Base-by-base conservation (phyloP, 1,140 invertebrate genomes). In the Pseudoatta argentina region DNA sequence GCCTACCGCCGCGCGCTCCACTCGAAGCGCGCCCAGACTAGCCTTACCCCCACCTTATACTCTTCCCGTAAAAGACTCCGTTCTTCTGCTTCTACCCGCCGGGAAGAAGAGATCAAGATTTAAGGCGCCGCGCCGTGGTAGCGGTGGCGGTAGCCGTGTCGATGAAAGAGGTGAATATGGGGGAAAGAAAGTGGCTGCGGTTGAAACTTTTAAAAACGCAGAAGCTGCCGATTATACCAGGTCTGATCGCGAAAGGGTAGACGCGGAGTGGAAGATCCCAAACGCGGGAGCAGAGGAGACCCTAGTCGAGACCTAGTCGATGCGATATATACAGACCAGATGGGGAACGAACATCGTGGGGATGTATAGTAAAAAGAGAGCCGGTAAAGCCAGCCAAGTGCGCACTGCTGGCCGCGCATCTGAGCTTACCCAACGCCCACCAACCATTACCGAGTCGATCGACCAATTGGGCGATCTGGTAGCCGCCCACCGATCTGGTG, bases 1-100 rank as follows among this genome's bases (percentile, higher is more conserved):
- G 94, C 92, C 94, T 94, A 94, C 94, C 94, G 93, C 93, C 94
- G 34, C 93, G 91, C 91, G 91, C 91, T 92, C 92, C 77, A n/a
- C n/a, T 94, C 94, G 92, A 94, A 95, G 94, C 94, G 93, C 93
- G 91, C 94, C 92, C 94, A 94, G 94, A 94, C 94, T 94, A 90
- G 93, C 93, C 93, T 93, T 94, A 94, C 93, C 94, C 93, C 93
- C 93, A 91, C 93, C 89, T 87, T 71, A 44, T 21, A 51, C 86
- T 69, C 51, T 82, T 87, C 59, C 82, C 87, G 76, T 76, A 21
- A 66, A 81, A 53, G 48, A 48, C 76, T 55, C 10, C 48, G 77
- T 10, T 77, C 75, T 61, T 39, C 55, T 77, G 30, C 27, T 24
- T 27, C 75, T 64, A 59, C 53, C 75, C 59, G 53, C 39, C 44